Evolutionary conservation across 2,888 invertebrate genomes (phyloP).

Genomic region (Nasonia oneida): DNA sequence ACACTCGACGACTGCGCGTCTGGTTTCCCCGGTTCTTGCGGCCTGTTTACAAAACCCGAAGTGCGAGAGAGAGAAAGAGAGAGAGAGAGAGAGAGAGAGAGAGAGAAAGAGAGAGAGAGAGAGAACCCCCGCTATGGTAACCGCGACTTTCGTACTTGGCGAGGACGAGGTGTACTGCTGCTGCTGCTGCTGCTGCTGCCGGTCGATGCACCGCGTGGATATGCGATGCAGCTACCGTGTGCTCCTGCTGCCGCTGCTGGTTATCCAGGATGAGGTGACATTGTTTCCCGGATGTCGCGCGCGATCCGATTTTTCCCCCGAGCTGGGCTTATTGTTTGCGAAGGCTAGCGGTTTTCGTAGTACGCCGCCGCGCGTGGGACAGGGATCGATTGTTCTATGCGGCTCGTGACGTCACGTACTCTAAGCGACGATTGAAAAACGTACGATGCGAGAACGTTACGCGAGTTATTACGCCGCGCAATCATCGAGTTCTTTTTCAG

Average conservation of each 20-base stretch:
- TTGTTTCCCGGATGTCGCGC: constrained; percentile 54
- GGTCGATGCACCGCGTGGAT: constrained; percentile 71
- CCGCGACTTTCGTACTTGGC: constrained; percentile 73
- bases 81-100: constrained; percentile 55
- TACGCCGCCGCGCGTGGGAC: not conserved
- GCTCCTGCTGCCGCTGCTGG: not conserved
- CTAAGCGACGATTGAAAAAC: not conserved
- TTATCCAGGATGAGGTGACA: constrained; percentile 46
- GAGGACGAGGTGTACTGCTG: constrained; percentile 69
- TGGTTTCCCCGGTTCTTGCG: constrained; percentile 77
- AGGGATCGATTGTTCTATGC: not conserved
- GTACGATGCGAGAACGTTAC: not conserved
- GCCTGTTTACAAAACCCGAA: constrained; percentile 68
- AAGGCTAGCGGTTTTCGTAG: constrained; percentile 10
- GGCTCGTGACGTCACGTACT: not conserved
- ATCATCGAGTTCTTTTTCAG: no score
- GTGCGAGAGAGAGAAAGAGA: constrained; percentile 62
- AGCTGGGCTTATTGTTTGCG: constrained; percentile 33
- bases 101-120: constrained; percentile 54
- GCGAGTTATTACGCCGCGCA: not conserved
- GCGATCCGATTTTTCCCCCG: not conserved
- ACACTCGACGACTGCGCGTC: constrained; percentile 63
- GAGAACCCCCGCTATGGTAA: constrained; percentile 72
- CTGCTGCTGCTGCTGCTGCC: constrained; percentile 59
- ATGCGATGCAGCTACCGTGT: constrained; percentile 36